phyloP scores from a whole-genome alignment of 2,888 invertebrate species.

The Spodoptera exigua region DNA sequence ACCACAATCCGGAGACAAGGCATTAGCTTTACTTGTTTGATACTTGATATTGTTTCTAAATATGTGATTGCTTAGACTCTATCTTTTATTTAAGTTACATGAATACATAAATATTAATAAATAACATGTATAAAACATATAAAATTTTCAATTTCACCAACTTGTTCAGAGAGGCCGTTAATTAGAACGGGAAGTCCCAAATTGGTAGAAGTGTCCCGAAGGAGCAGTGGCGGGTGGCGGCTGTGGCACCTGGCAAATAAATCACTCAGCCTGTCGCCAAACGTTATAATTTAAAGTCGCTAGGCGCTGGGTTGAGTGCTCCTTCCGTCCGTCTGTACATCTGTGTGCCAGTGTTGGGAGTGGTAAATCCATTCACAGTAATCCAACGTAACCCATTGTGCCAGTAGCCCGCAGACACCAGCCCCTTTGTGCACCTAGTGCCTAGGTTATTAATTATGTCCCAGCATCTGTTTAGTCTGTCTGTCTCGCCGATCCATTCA shows the following conservation, averaged over 20 bases:
- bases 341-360: constrained; percentile 43
- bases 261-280: constrained; percentile 51
- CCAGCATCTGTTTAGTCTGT: constrained; percentile 57
- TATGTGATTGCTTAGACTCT: too few species aligned
- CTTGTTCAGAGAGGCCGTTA: constrained; percentile 40
- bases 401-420: constrained; percentile 51
- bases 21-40: not conserved
- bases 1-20: constrained; percentile 30
- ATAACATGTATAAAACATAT: not conserved
- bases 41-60: too few species aligned
- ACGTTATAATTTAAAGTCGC: constrained; percentile 53
- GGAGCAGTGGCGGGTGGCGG: constrained; percentile 35
- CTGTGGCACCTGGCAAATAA: constrained; percentile 50
- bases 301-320: constrained; percentile 43
- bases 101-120: not conserved
- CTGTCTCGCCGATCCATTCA: constrained; percentile 49
- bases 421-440: constrained; percentile 60
- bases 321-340: constrained; percentile 50
- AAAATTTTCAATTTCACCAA: constrained; percentile 19
- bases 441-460: constrained; percentile 62
- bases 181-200: constrained; percentile 51
- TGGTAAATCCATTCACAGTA: constrained; percentile 55
- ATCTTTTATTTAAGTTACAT: not conserved
- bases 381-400: constrained; percentile 60
- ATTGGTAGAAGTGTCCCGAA: constrained; percentile 39